Evolutionary conservation across 2,113 vertebrate genomes (phyloP).

Genomic region (Megatriorchis doriae): DNA sequence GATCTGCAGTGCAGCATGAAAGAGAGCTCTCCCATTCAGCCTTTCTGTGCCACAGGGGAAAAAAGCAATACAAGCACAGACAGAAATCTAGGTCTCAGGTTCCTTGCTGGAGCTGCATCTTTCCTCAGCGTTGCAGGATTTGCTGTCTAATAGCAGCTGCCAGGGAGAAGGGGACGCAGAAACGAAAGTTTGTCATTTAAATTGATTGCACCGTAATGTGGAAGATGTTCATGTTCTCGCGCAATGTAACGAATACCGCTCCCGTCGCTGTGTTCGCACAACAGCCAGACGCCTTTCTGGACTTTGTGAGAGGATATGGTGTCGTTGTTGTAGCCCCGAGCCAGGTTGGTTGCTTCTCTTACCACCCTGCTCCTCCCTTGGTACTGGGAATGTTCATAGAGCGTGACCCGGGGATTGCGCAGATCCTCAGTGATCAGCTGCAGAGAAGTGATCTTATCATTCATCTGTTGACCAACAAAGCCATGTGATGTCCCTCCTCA

Average conservation of each 20-base stretch:
- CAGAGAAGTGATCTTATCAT: conserved; percentile 35
- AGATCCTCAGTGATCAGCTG: neutral
- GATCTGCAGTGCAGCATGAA: neutral
- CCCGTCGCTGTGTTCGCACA: neutral
- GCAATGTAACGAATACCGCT: neutral
- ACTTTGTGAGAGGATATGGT: neutral
- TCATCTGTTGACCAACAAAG: neutral
- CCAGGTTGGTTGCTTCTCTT: neutral
- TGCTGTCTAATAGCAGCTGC: neutral
- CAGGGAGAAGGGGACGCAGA: conserved; percentile 2
- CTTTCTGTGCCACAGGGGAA: neutral
- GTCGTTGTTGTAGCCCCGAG: neutral
- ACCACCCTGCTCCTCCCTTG: neutral
- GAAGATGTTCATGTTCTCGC: neutral
- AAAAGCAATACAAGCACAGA: neutral
- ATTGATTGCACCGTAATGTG: neutral
- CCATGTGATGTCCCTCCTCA: conserved; percentile 11
- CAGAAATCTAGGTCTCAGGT: neutral
- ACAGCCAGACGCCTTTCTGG: conserved; percentile 11
- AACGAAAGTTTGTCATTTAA: conserved; percentile 24
- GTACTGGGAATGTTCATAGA: neutral
- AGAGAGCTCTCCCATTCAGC: fast-evolving
- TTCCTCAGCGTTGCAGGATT: neutral
- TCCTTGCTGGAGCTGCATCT: neutral
- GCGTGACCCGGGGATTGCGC: neutral